A percentile compares a stretch with the other conserved stretches of the same genome.
Conservation (phyloP, 2,797 vertebrate genomes). For the Squalus acanthias region DNA sequence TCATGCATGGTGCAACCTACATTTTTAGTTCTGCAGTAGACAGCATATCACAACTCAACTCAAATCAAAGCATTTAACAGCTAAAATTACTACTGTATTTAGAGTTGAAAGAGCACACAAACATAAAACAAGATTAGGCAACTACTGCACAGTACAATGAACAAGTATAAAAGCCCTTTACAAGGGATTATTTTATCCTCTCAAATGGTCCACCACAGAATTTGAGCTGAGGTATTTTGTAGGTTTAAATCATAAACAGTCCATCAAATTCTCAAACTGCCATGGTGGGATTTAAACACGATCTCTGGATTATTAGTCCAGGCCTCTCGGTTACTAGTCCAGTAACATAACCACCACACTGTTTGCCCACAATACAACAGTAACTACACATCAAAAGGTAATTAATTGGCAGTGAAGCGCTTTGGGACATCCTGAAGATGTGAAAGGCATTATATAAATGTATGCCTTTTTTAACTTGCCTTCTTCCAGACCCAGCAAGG, state of each 20-base stretch:
- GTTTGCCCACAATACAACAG: neutral
- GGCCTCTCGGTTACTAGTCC: neutral
- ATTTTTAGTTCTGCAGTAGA: neutral
- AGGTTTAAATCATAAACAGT: neutral
- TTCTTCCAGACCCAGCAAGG: neutral
- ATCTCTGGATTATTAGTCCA: neutral
- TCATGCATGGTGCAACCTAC: neutral
- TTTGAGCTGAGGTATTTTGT: neutral
- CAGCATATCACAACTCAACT: neutral
- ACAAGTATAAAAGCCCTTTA: neutral
- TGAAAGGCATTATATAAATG: neutral
- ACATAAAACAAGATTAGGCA: neutral
- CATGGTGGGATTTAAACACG: neutral
- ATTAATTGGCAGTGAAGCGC: neutral
- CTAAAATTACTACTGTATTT: neutral
- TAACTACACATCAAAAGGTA: neutral
- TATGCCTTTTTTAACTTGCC: neutral
- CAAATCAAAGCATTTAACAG: neutral
- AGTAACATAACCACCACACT: neutral
- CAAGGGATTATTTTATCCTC: neutral
- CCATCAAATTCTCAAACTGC: neutral
- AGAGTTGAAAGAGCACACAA: neutral
- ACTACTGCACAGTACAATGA: neutral
- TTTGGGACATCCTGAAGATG: neutral
- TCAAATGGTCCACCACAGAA: neutral